phyloP scores from a whole-genome alignment of 1,140 invertebrate species.

The Hyles vespertilio region DNA sequence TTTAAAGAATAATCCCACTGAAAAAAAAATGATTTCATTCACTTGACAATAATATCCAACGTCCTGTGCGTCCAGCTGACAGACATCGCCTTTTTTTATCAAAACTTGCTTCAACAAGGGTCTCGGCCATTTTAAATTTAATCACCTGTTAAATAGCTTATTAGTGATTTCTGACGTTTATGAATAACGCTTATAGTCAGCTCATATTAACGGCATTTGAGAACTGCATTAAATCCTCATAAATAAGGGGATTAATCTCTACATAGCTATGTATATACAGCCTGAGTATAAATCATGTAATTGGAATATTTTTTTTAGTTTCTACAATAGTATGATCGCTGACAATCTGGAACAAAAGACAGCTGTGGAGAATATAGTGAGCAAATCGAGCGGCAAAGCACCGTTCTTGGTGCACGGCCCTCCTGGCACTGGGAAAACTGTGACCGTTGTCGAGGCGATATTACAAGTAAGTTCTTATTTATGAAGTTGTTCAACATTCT shows the following conservation, averaged over 20 bases:
- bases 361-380: constrained; percentile 85
- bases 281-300: too few relatives aligned
- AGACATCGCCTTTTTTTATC: neutral
- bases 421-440: constrained; percentile 92
- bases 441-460: constrained; percentile 90
- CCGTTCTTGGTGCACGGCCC: constrained; percentile 93
- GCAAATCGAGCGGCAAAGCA: constrained; percentile 78
- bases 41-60: too few relatives aligned
- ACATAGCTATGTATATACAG: too few relatives aligned
- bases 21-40: too few relatives aligned
- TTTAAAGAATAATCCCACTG: too few relatives aligned
- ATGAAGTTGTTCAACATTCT: neutral
- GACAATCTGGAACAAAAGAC: constrained; percentile 82
- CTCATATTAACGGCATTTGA: too few relatives aligned
- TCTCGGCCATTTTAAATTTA: too few relatives aligned
- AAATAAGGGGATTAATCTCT: neutral
- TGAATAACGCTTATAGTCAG: too few relatives aligned
- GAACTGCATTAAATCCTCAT: neutral
- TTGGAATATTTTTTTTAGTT: constrained; percentile 3
- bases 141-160: too few relatives aligned
- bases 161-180: too few relatives aligned
- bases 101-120: neutral
- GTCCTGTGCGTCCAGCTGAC: too few relatives aligned
- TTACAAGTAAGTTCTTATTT: constrained; percentile 78
- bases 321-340: constrained; percentile 53